Base-by-base conservation (phyloP, 2,797 vertebrate species). In the Diplodus puntazzo region DNA sequence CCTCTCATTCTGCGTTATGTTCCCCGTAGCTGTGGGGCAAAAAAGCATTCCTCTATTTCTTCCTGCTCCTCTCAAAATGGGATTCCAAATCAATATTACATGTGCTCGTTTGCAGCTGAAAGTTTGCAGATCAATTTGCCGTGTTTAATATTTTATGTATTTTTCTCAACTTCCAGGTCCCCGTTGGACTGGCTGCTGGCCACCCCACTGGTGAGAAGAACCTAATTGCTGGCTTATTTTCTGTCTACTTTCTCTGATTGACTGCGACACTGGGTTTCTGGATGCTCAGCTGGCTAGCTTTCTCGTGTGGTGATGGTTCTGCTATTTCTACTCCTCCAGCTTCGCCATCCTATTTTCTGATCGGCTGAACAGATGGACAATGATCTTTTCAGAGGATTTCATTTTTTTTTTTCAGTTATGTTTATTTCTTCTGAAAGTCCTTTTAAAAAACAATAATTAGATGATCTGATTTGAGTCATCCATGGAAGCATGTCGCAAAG, bases 1-100 rank as follows among this genome's bases (percentile, higher is more conserved):
- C 16, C 43, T 59, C 55, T 83, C 46, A 30, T 73, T 57, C 60
- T 78, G 45, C 57, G 21, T 65, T 80, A 39, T 76, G 58, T 57
- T 74, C 34, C 52, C 45, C 57, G 72, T 30, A 27, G 73, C 79
- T 77, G 60, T 5, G 13, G 57, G 46, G 61, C 66, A 69, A 77
- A 30, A 69, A 79, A 67, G 25, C 10, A 54, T 80, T 80, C 73
- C 27, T 69, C 18, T 16, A 2, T 61, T 69, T 75, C 6, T 39
- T 69, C 21, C 7, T 0, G n/a, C 10, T 11, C 9, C 25, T 17
- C 20, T 70, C 1, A 7, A 82, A 83, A 75, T 23, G 9, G 27
- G 27, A 75, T 77, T 30, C 43, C 30, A 42, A 18, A 39, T 39
- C 11, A 13, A 69, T 58, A 61, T 68, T 18, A 77, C 2, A 42